phyloP scores from a whole-genome alignment of 2,888 invertebrate genomes.

The Tenthredo amoena region DNA sequence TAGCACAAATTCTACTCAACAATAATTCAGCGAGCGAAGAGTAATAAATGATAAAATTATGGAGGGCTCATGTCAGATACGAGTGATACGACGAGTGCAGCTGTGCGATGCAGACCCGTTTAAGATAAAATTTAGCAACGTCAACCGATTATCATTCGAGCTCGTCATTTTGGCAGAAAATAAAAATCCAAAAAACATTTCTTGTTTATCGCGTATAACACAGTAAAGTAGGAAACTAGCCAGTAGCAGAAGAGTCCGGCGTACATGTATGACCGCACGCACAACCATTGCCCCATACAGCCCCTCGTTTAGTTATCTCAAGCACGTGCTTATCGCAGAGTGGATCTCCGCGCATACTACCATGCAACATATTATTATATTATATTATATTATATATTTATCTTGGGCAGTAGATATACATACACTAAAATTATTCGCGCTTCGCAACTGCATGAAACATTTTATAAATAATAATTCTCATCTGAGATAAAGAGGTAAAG shows the following conservation, averaged over 20 bases:
- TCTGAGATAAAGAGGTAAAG: background rate
- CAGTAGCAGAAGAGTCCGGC: background rate
- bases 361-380: background rate
- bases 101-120: background rate
- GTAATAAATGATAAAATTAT: background rate
- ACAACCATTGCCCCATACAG: background rate
- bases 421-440: background rate
- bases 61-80: background rate
- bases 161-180: background rate
- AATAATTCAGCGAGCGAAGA: background rate
- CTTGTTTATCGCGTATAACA: background rate
- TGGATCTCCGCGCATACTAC: background rate
- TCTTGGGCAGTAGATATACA: background rate
- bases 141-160: background rate
- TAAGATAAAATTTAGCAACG: background rate
- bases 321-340: constrained; percentile 20
- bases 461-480: background rate
- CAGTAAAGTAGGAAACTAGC: background rate
- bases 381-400: background rate
- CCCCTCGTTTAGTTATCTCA: constrained; percentile 5
- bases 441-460: background rate
- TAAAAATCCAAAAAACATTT: background rate
- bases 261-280: constrained; percentile 6
- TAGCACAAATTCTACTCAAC: background rate
- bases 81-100: background rate